Conservation (phyloP, 2,888 invertebrate species). For the Phyllotreta striolata region DNA sequence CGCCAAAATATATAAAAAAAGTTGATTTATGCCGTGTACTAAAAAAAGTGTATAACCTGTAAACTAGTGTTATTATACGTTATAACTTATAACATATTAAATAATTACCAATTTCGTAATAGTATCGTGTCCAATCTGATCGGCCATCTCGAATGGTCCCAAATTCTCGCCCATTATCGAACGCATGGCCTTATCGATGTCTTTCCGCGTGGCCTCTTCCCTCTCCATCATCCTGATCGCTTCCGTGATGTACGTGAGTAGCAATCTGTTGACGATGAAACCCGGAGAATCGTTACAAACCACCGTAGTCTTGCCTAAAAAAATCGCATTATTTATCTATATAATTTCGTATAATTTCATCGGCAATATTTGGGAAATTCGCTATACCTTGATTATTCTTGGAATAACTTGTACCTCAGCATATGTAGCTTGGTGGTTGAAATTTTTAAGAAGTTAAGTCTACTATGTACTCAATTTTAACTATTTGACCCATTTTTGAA, state of each 20-base stretch:
- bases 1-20: not conserved
- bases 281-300: constrained; percentile 23
- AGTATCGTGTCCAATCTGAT: constrained; percentile 23
- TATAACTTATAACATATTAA: not conserved
- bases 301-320: constrained; percentile 10
- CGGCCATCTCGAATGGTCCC: constrained; percentile 25
- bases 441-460: no score
- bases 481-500: no score
- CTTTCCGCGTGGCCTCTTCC: constrained; percentile 13
- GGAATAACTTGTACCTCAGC: no score
- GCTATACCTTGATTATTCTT: no score
- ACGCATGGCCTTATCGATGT: constrained; percentile 26
- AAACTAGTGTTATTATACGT: not conserved
- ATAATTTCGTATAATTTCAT: not conserved
- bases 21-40: no score
- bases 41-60: no score
- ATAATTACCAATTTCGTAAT: constrained; percentile 6
- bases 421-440: no score
- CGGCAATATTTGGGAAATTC: not conserved
- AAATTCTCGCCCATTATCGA: constrained; percentile 13
- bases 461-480: no score
- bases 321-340: no score
- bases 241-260: constrained; percentile 23
- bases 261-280: constrained; percentile 24
- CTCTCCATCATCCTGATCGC: constrained; percentile 24